Evolutionary conservation across 2,797 vertebrate species (phyloP).

Genomic region (Rhinogobio ventralis): DNA sequence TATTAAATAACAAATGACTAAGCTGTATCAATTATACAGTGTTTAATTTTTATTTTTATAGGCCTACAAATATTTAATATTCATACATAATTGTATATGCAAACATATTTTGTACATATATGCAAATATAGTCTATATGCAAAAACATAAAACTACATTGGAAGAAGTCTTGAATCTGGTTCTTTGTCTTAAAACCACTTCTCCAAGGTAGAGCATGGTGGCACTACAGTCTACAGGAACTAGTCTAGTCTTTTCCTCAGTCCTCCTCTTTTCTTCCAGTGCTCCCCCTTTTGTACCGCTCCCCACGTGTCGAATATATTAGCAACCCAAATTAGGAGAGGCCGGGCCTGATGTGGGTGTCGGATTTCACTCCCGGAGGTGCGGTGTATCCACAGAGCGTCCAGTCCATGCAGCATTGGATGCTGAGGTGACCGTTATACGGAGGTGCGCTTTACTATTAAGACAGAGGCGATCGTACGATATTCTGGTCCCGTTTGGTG

Average conservation of each 20-base stretch:
- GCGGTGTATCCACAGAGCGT: conserved; percentile 67
- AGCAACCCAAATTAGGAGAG: conserved; percentile 72
- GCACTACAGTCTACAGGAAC: conserved; percentile 78
- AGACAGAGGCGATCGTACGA: conserved; percentile 46
- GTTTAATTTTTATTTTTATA: not conserved
- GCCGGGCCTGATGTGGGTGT: conserved; percentile 74
- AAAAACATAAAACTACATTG: not conserved
- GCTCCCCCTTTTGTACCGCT: conserved; percentile 72
- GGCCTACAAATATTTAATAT: not conserved
- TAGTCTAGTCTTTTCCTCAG: conserved; percentile 60
- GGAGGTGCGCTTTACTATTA: conserved; percentile 31
- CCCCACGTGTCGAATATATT: conserved; percentile 81
- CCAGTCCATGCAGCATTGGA: conserved; percentile 67
- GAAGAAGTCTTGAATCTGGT: conserved; percentile 16
- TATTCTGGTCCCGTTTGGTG: conserved; percentile 20
- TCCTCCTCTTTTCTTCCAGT: conserved; percentile 55
- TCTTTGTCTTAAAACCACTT: conserved; percentile 78
- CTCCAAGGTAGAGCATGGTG: conserved; percentile 80
- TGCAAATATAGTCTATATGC: not conserved
- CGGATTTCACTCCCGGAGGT: conserved; percentile 76
- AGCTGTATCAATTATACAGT: not conserved
- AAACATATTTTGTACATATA: not conserved
- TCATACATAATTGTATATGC: not conserved
- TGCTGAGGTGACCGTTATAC: conserved; percentile 68
- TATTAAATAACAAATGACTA: too few relatives aligned